Evolutionary conservation across 2,797 vertebrate species (phyloP).

Genomic region (Pantherophis alleghaniensis): DNA sequence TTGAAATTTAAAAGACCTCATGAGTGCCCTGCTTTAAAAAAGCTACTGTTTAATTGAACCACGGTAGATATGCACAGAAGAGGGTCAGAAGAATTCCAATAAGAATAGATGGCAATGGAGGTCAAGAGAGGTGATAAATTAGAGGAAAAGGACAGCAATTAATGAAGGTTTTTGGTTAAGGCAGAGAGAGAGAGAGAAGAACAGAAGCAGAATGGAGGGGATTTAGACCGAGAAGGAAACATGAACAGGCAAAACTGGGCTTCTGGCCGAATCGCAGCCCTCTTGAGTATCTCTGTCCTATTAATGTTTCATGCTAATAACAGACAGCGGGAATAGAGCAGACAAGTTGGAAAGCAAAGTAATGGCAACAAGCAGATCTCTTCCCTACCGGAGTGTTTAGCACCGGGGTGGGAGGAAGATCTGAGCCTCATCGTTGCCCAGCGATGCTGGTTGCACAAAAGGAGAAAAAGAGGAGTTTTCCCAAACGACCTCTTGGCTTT

Average conservation of each 20-base stretch:
- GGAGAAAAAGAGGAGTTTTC: not conserved
- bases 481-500: not conserved
- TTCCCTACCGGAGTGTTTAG: not conserved
- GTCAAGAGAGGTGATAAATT: not conserved
- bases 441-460: not conserved
- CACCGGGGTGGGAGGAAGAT: not conserved
- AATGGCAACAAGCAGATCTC: not conserved
- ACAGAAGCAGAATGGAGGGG: not conserved
- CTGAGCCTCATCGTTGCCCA: not conserved
- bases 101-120: not conserved
- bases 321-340: not conserved
- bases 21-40: not conserved
- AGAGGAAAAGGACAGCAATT: not conserved
- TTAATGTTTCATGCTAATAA: constrained; percentile 28
- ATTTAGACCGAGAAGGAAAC: constrained; percentile 9
- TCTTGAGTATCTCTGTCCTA: not conserved
- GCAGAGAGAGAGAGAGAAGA: not conserved
- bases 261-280: not conserved
- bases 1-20: not conserved
- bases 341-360: not conserved
- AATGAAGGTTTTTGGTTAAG: not conserved
- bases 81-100: not conserved
- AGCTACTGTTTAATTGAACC: not conserved
- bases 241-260: constrained; percentile 12
- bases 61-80: not conserved